Evolutionary conservation across 2,888 invertebrate species (phyloP), one percentile per base, ranked within the genome.

Genomic region (Cenopis cana): DNA sequence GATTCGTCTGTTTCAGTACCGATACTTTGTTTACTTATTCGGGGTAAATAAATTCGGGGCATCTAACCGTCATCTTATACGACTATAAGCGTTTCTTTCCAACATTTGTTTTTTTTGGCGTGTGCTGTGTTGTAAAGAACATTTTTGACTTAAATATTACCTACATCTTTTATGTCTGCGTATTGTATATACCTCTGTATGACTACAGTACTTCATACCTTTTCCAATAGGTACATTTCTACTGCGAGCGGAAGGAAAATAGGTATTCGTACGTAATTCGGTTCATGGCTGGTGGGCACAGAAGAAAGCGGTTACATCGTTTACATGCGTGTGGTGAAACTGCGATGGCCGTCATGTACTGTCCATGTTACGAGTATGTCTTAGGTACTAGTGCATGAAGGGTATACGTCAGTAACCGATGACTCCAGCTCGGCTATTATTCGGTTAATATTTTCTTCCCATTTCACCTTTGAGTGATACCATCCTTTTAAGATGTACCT

Each of bases 251-350:
- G 33, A 64, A 69, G 55, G 69, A 55, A 64, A 50, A 41, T 56
- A 62, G 49, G 55, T 46, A 62, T 52, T 60, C 18, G 49, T 55
- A 50, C 62, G 62, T 64, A 56, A 69, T 57, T 56, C 50, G 62
- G 62, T 64, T 69, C 62, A 69, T 61, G 69, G 33, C 56, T 50
- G 33, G 24, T 69, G 69, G 62, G 17, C 62, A 62, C 69, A 56
- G 24, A 69, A 69, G 69, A 69, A 69, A 69, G 69, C 49, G 62
- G 56, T 69, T 55, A 18, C 54, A 41, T 41, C 41, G 61, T 54
- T 17, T 18, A 5, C 29, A 56, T 68, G 68, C 60, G 52, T 61
- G 46, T 29, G 18, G 68, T 46, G 55, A 68, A 68, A 61, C 61
- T 55, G 68, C 52, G 38, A 64, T 64, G 64, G 46, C 38, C 55